These are phyloP conservation scores for Drosophila gaucha DNA, from an alignment of 2,888 invertebrate genomes.

Conservation along the genomic window DNA sequence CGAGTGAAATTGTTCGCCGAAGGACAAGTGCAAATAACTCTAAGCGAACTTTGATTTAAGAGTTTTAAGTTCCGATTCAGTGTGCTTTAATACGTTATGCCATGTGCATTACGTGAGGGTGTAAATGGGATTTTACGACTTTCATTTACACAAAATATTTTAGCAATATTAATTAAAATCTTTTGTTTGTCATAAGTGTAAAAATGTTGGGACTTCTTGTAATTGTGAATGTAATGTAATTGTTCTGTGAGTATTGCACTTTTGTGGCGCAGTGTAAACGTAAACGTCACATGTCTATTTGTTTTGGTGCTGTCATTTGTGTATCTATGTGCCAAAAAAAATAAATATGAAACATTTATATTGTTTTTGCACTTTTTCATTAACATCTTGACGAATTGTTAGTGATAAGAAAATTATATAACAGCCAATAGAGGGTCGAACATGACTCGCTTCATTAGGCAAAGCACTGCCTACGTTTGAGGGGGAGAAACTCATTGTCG, in stretches of 20 bases:
- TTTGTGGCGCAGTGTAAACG: constrained; percentile 41
- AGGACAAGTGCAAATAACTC: constrained; percentile 54
- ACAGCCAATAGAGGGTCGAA: background rate
- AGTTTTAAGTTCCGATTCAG: constrained; percentile 2
- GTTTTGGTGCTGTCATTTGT: constrained; percentile 52
- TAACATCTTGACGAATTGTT: constrained; percentile 21
- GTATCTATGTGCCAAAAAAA: constrained; percentile 39
- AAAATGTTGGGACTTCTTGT: background rate
- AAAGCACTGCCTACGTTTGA: background rate
- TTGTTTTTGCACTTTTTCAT: constrained; percentile 27
- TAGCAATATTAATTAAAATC: constrained; percentile 1
- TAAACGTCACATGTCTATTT: constrained; percentile 49
- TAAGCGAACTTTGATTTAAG: constrained; percentile 33
- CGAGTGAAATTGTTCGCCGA: constrained; percentile 63
- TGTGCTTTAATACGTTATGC: constrained; percentile 8
- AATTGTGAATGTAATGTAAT: constrained; percentile 7
- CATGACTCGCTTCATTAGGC: constrained; percentile 24
- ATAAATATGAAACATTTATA: constrained; percentile 20
- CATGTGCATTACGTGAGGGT: constrained; percentile 35
- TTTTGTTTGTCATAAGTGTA: constrained; percentile 15
- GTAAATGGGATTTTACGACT: background rate
- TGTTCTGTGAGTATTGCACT: background rate
- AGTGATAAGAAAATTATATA: constrained; percentile 47
- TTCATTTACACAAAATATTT: background rate
- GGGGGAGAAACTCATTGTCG: background rate